Evolutionary conservation across 2,797 vertebrate genomes (phyloP).

Genomic region (Takifugu rubripes): DNA sequence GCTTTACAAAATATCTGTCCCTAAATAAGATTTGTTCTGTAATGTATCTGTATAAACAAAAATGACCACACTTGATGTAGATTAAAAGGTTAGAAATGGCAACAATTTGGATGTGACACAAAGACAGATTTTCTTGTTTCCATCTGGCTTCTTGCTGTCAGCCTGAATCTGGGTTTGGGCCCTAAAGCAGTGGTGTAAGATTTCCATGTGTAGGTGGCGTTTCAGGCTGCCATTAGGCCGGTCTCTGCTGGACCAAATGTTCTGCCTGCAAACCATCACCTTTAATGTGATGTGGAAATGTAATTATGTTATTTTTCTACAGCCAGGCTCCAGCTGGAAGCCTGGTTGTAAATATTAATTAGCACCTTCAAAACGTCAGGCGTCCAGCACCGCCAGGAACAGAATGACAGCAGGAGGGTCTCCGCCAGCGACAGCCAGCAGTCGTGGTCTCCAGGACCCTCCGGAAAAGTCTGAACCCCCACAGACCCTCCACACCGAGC

Average conservation of each 20-base stretch:
- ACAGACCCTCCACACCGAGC: not conserved
- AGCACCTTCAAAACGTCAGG: conserved; percentile 42
- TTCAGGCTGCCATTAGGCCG: conserved; percentile 14
- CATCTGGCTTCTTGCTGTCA: conserved; percentile 7
- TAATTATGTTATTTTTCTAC: conserved; percentile 45
- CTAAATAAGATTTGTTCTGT: too few relatives aligned
- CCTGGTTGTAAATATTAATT: conserved; percentile 52
- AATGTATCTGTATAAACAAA: too few relatives aligned
- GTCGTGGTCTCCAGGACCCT: conserved; percentile 10
- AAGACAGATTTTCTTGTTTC: conserved; percentile 9
- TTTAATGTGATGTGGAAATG: conserved; percentile 46
- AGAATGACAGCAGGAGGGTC: conserved; percentile 29
- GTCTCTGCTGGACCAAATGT: conserved; percentile 20
- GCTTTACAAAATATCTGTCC: too few relatives aligned
- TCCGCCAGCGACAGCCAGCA: conserved; percentile 44
- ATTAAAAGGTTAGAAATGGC: too few relatives aligned
- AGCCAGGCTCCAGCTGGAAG: conserved; percentile 53
- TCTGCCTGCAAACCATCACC: conserved; percentile 48
- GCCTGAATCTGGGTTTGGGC: not conserved
- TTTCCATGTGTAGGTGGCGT: conserved; percentile 7
- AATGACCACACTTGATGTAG: too few relatives aligned
- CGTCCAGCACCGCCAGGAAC: conserved; percentile 24
- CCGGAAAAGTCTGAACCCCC: conserved; percentile 3
- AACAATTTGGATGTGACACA: too few relatives aligned
- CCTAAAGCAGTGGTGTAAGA: conserved; percentile 3